Evolutionary conservation across 2,113 vertebrate species (phyloP).

Genomic region (Stegostoma tigrinum): DNA sequence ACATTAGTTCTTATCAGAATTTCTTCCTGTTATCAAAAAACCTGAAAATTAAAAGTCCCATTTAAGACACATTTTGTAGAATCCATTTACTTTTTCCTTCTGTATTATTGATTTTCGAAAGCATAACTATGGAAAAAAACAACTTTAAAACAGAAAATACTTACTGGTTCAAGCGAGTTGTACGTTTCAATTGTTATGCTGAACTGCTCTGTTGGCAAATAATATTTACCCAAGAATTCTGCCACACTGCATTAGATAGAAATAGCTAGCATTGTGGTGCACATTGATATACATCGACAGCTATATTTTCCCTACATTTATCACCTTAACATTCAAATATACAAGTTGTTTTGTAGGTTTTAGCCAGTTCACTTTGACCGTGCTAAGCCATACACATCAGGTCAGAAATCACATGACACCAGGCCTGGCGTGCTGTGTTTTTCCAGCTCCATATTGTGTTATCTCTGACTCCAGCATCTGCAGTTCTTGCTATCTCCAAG

Average conservation of each 20-base stretch:
- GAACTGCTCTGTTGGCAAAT: not conserved
- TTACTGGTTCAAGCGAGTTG: not conserved
- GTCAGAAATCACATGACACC: too few species aligned
- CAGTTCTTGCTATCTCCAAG: too few species aligned
- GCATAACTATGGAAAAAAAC: not conserved
- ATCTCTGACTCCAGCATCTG: too few species aligned
- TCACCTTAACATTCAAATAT: not conserved
- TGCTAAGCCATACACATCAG: not conserved
- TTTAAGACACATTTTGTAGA: not conserved
- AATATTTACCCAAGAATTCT: not conserved
- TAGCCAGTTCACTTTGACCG: not conserved
- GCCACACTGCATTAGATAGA: not conserved
- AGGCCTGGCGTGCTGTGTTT: too few species aligned
- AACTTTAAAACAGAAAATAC: not conserved
- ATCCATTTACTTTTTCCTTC: not conserved
- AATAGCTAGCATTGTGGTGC: not conserved
- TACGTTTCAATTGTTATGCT: not conserved
- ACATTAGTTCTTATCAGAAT: too few species aligned
- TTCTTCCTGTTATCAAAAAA: not conserved
- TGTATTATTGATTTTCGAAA: not conserved
- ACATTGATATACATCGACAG: not conserved
- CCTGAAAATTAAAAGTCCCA: not conserved
- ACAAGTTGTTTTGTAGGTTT: not conserved
- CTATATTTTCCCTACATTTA: not conserved
- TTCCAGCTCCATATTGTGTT: too few species aligned